A percentile compares a stretch with the other conserved stretches of the same genome.
These are phyloP conservation scores for Helogale parvula DNA, from an alignment of 2,113 vertebrate genomes.

Conservation along the genomic window DNA sequence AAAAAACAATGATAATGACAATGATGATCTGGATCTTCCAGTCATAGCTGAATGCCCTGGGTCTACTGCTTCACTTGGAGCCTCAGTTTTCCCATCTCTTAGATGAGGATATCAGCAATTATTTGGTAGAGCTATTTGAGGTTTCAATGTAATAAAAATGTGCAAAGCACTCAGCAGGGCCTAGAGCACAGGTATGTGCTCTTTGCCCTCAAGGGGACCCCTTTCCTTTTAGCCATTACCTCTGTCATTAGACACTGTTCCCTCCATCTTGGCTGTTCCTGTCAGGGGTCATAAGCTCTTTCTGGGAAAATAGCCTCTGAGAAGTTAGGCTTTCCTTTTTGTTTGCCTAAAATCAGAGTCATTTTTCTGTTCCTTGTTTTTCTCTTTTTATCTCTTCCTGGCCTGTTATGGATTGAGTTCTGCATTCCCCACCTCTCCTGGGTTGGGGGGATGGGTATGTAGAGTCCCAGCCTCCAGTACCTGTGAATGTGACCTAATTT, in stretches of 20 bases:
- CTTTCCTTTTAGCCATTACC: no score
- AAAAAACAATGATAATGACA: not conserved
- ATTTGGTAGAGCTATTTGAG: not conserved
- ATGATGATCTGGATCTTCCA: not conserved
- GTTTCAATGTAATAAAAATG: not conserved
- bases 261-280: not conserved
- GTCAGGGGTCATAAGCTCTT: not conserved
- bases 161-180: not conserved
- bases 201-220: not conserved
- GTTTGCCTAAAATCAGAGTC: not conserved
- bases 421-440: not conserved
- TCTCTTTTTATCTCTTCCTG: not conserved
- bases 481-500: not conserved
- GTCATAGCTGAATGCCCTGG: not conserved
- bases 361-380: not conserved
- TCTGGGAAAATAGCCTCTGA: not conserved
- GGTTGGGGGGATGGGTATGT: not conserved
- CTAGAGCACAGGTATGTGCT: rapidly evolving
- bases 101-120: not conserved
- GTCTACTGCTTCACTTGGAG: not conserved
- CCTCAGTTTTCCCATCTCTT: not conserved
- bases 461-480: not conserved
- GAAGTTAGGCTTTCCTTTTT: not conserved
- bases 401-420: not conserved
- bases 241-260: not conserved